These are phyloP conservation scores for Siderastrea radians DNA, from an alignment of 92 coral and sea anemone genomes.

Conservation along the genomic window DNA sequence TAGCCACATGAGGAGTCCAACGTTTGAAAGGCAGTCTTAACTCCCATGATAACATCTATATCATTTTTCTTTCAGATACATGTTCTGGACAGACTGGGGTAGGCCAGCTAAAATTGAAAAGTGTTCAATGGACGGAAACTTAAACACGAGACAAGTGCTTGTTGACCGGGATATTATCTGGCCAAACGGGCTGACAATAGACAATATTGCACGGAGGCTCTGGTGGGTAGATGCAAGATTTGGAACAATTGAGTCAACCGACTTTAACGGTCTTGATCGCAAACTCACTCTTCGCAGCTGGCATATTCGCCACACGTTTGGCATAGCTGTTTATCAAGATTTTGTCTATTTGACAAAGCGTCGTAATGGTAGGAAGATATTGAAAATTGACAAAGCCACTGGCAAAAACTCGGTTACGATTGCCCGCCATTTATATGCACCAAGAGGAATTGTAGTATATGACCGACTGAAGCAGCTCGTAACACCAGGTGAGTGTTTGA, in stretches of 20 bases:
- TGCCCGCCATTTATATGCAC: constrained; percentile 54
- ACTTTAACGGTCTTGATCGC: constrained; percentile 79
- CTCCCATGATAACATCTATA: background rate
- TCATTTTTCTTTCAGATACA: constrained; percentile 56
- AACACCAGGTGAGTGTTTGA: constrained; percentile 42
- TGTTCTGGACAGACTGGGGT: constrained; percentile 93
- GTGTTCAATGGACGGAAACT: constrained; percentile 90
- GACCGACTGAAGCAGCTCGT: constrained; percentile 80
- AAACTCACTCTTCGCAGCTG: constrained; percentile 56
- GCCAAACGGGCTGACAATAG: constrained; percentile 92
- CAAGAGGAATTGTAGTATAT: constrained; percentile 80
- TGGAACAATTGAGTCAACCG: constrained; percentile 79
- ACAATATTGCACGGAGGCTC: constrained; percentile 72
- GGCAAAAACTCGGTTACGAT: constrained; percentile 61
- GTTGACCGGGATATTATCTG: constrained; percentile 71
- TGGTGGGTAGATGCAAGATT: constrained; percentile 91
- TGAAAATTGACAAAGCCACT: constrained; percentile 80
- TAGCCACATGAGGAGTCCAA: no score
- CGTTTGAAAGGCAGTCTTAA: no score
- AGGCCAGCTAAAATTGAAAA: constrained; percentile 83
- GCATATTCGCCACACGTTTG: constrained; percentile 69
- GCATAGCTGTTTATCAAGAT: constrained; percentile 84
- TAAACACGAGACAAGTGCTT: constrained; percentile 55
- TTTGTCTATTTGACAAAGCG: constrained; percentile 83
- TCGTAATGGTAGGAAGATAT: constrained; percentile 42